Conservation (phyloP, 2,113 vertebrate genomes). For the Hylia prasina region DNA sequence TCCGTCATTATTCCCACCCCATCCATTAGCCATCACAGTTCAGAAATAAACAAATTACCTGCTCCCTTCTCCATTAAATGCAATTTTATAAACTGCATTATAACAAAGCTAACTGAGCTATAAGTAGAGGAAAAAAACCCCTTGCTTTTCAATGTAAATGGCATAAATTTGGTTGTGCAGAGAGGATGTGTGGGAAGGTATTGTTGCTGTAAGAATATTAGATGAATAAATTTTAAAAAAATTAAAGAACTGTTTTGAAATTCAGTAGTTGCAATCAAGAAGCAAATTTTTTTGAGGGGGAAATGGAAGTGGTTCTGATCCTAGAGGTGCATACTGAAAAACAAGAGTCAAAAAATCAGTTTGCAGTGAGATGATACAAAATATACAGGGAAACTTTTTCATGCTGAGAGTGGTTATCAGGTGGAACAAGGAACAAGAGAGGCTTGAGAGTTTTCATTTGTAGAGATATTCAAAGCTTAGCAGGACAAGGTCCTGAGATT, state of each 20-base stretch:
- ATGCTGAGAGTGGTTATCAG: not conserved
- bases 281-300: not conserved
- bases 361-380: not conserved
- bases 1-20: conserved; percentile 52
- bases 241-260: conserved; percentile 44
- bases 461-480: not conserved
- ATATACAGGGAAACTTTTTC: not conserved
- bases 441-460: not conserved
- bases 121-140: conserved; percentile 38
- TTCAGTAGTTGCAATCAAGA: conserved; percentile 7
- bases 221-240: conserved; percentile 16
- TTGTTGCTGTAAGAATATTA: conserved; percentile 49
- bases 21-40: conserved; percentile 57
- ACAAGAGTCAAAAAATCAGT: not conserved
- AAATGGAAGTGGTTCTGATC: not conserved
- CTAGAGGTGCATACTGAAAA: not conserved
- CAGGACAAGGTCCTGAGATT: not conserved
- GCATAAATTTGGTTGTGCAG: conserved; percentile 44
- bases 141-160: conserved; percentile 47
- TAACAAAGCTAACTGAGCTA: conserved; percentile 50
- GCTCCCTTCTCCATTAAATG: conserved; percentile 54
- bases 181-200: conserved; percentile 54
- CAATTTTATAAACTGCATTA: conserved; percentile 60
- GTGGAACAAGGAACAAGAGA: not conserved
- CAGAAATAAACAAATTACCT: conserved; percentile 64